Percentiles rank a stretch among this genome's conserved stretches.
Conservation (phyloP, 2,888 invertebrate species). For the Acanthopleura granulata region DNA sequence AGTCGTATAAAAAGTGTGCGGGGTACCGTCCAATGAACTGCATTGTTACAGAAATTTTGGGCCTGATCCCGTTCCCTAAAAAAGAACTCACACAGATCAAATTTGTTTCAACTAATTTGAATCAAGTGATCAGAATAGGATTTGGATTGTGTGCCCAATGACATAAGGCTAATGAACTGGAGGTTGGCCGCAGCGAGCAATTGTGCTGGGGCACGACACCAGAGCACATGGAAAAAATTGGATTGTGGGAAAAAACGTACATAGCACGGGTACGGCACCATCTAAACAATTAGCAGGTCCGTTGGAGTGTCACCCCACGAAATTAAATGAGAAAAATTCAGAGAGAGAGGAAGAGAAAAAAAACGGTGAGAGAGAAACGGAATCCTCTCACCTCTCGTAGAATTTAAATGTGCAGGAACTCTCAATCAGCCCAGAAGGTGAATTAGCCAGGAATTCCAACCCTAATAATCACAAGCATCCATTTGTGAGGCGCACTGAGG, state of each 20-base stretch:
- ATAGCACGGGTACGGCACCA: background rate
- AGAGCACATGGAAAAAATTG: background rate
- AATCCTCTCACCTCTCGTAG: too few species aligned
- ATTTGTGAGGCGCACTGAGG: too few species aligned
- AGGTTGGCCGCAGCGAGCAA: background rate
- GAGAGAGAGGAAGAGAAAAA: background rate
- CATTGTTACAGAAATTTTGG: background rate
- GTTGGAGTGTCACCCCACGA: background rate
- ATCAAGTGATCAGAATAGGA: conserved; percentile 13
- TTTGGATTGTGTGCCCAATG: conserved; percentile 14
- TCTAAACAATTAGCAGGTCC: background rate
- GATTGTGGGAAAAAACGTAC: conserved; percentile 12
- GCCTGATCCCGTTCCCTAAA: background rate
- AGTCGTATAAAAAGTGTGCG: background rate
- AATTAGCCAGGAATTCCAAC: too few species aligned
- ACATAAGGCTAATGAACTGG: conserved; percentile 16
- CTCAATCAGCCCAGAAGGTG: too few species aligned
- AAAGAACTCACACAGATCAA: conserved; percentile 9
- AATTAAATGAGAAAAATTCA: conserved; percentile 16
- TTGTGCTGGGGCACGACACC: conserved; percentile 11
- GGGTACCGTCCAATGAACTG: background rate
- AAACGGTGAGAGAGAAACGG: background rate
- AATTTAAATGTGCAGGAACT: too few species aligned
- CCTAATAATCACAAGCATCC: too few species aligned
- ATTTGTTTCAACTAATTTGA: conserved; percentile 20